These are phyloP conservation scores for Vulpes lagopus DNA, from an alignment of 2,113 vertebrate genomes.

Conservation along the genomic window DNA sequence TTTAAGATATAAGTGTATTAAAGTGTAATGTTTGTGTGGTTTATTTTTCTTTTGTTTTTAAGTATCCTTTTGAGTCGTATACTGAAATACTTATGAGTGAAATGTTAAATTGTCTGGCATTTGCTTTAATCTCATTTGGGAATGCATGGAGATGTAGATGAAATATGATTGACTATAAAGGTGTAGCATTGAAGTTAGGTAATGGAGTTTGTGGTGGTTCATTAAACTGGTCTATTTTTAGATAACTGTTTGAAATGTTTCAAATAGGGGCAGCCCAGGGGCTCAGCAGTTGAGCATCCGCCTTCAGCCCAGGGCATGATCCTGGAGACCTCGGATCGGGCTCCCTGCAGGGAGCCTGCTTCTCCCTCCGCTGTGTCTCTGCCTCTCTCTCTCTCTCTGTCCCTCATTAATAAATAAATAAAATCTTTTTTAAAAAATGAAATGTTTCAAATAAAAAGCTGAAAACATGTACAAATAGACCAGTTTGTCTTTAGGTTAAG, in stretches of 20 bases:
- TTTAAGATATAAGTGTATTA: conserved; percentile 25
- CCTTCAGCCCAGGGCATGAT: no score
- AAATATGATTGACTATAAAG: not conserved
- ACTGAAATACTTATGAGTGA: not conserved
- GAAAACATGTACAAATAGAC: not conserved
- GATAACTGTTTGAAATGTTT: not conserved
- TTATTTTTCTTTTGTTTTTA: not conserved
- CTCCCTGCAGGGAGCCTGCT: no score
- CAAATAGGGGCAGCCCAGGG: no score
- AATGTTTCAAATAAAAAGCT: not conserved
- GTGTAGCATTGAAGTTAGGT: not conserved
- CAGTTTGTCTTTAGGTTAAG: conserved; percentile 5
- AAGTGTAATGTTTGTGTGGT: not conserved
- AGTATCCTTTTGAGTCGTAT: not conserved
- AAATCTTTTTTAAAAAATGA: no score
- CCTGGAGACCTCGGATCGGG: no score
- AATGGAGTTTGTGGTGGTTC: not conserved
- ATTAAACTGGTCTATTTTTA: not conserved
- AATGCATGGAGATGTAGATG: not conserved
- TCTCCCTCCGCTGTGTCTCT: no score
- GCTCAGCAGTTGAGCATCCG: no score
- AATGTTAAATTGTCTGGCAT: conserved; percentile 1
- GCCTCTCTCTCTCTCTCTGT: no score
- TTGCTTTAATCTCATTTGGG: not conserved
- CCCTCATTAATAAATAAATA: no score